phyloP scores from a whole-genome alignment of 2,113 vertebrate genomes.

The Notechis scutatus region DNA sequence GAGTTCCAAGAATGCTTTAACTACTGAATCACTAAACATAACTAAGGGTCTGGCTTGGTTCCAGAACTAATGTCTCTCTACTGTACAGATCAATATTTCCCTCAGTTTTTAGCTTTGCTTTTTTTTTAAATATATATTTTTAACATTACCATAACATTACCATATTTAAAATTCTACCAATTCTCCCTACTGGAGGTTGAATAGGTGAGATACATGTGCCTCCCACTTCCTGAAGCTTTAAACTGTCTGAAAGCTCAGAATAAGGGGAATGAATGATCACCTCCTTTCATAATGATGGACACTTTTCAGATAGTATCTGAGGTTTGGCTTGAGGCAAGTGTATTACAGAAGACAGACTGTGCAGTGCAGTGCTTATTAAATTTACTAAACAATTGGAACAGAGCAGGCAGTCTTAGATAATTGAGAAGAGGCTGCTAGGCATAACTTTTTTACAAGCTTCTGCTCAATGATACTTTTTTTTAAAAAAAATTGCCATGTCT shows the following conservation, averaged over 20 bases:
- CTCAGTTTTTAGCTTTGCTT: not conserved
- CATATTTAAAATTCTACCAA: not conserved
- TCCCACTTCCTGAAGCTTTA: not conserved
- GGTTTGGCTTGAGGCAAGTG: not conserved
- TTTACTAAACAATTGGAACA: not conserved
- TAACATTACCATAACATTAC: not conserved
- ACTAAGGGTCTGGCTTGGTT: not conserved
- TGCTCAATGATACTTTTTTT: not conserved
- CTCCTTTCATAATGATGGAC: not conserved
- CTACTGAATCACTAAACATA: not conserved
- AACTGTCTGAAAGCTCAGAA: not conserved
- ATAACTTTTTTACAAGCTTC: not conserved
- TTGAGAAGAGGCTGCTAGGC: not conserved
- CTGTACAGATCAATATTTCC: not conserved
- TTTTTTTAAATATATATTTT: not conserved
- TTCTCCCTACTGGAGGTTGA: not conserved
- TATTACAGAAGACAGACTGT: not conserved
- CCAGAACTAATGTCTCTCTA: not conserved
- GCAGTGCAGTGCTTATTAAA: not conserved
- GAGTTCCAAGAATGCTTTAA: constrained; percentile 6
- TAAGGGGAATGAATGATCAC: not conserved
- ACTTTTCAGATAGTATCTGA: too few species aligned
- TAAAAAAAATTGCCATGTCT: not conserved
- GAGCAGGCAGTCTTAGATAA: not conserved
- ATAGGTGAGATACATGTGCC: not conserved